Evolutionary conservation across 1,140 invertebrate genomes (phyloP).

Genomic region (Asobara japonica): DNA sequence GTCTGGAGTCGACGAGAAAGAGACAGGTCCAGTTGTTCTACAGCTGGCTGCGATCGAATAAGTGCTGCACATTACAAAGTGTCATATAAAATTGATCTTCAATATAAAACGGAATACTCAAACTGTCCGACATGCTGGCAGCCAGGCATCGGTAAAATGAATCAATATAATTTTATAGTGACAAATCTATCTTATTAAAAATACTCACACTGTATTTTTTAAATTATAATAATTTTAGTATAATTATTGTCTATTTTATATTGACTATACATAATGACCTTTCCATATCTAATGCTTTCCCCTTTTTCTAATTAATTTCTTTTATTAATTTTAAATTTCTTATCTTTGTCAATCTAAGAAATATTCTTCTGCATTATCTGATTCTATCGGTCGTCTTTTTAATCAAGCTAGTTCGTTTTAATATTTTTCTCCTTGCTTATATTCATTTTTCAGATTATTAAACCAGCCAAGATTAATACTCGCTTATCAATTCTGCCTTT

Average conservation of each 20-base stretch:
- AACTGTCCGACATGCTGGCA: constrained; percentile 44
- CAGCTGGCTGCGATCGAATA: not conserved
- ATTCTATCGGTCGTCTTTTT: too few relatives aligned
- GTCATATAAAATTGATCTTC: not conserved
- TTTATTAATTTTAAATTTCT: too few relatives aligned
- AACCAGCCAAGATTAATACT: not conserved
- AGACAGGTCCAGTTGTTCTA: not conserved
- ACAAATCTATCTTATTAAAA: too few relatives aligned
- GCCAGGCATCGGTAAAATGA: constrained; percentile 53
- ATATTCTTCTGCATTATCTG: too few relatives aligned
- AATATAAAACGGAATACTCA: not conserved
- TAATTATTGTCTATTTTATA: too few relatives aligned
- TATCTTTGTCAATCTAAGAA: too few relatives aligned
- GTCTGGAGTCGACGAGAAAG: not conserved
- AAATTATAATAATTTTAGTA: too few relatives aligned
- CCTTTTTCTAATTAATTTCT: not conserved
- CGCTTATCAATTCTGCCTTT: not conserved
- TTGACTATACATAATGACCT: too few relatives aligned
- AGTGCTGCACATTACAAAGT: not conserved
- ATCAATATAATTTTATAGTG: not conserved
- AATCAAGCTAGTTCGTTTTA: too few relatives aligned
- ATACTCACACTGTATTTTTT: too few relatives aligned
- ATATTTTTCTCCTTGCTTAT: too few relatives aligned
- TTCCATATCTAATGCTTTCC: too few relatives aligned
- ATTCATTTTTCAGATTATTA: not conserved